A percentile compares a stretch with the other conserved stretches of the same genome.
Evolutionary conservation across 2,888 invertebrate genomes (phyloP).

Genomic region (Thecocarcelia acutangulata): DNA sequence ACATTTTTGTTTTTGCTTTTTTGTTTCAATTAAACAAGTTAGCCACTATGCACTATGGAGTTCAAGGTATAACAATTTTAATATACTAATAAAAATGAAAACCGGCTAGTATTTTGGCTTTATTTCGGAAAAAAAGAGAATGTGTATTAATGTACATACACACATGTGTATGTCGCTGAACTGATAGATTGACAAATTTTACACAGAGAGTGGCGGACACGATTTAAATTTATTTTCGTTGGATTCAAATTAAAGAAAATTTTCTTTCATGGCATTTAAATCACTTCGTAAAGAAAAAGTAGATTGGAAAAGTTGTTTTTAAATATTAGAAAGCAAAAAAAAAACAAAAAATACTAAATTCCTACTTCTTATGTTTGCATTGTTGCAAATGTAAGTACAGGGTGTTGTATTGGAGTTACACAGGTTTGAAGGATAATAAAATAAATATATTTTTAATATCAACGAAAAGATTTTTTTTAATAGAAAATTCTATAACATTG

Average conservation of each 20-base stretch:
- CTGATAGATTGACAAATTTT: slow-evolving; percentile 29
- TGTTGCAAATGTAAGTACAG: too few species aligned
- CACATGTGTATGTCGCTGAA: too few species aligned
- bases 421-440: too few species aligned
- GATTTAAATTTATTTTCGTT: slow-evolving; percentile 21
- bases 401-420: too few species aligned
- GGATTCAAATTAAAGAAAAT: slow-evolving; percentile 13
- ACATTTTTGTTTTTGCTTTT: not conserved
- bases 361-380: not conserved
- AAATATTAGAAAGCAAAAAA: not conserved
- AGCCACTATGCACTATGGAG: slow-evolving; percentile 44
- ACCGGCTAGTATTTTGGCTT: slow-evolving; percentile 55
- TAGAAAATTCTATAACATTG: too few species aligned
- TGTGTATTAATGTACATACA: slow-evolving; percentile 25
- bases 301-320: slow-evolving; percentile 31
- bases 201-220: not conserved
- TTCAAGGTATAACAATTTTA: slow-evolving; percentile 45
- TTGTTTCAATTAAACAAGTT: slow-evolving; percentile 47
- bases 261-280: slow-evolving; percentile 31
- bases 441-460: too few species aligned
- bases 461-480: too few species aligned
- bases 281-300: slow-evolving; percentile 37
- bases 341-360: too few species aligned
- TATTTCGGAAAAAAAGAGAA: slow-evolving; percentile 30
- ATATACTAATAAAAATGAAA: slow-evolving; percentile 36